A percentile compares a stretch with the other conserved stretches of the same genome.
Evolutionary conservation across 2,888 invertebrate genomes (phyloP).

Genomic region (Thyatira batis): DNA sequence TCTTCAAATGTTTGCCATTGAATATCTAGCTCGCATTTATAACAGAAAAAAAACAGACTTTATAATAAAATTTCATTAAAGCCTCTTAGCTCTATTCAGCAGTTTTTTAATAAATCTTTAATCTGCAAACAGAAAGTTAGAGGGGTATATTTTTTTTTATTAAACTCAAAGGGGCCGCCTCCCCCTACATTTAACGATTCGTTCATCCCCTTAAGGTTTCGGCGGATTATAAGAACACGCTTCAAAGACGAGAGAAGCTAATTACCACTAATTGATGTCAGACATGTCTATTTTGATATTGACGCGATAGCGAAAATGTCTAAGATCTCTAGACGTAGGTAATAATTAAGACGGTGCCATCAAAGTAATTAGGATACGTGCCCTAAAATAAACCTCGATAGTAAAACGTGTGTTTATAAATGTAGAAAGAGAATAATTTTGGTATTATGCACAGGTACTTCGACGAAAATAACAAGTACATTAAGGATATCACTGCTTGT

Average conservation of each 20-base stretch:
- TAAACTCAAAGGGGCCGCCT: slow-evolving; percentile 21
- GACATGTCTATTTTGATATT: slow-evolving; percentile 26
- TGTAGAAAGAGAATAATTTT: too few relatives aligned
- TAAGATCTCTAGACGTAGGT: slow-evolving; percentile 7
- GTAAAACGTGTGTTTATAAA: too few relatives aligned
- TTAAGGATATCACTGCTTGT: too few relatives aligned
- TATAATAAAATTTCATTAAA: slow-evolving; percentile 42
- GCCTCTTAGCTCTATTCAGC: slow-evolving; percentile 34
- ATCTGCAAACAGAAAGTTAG: slow-evolving; percentile 24
- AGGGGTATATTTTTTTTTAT: slow-evolving; percentile 37
- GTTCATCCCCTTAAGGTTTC: slow-evolving; percentile 24
- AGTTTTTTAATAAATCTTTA: slow-evolving; percentile 35
- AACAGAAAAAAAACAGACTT: slow-evolving; percentile 28
- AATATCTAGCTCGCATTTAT: slow-evolving; percentile 34
- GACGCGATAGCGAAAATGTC: slow-evolving; percentile 15
- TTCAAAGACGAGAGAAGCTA: slow-evolving; percentile 34
- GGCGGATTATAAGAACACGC: slow-evolving; percentile 33
- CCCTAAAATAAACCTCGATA: too few relatives aligned
- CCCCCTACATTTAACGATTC: slow-evolving; percentile 18
- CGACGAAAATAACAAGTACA: too few relatives aligned
- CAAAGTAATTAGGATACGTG: not conserved
- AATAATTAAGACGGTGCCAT: not conserved
- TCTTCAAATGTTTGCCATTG: not conserved
- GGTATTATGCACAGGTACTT: too few relatives aligned
- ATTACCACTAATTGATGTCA: slow-evolving; percentile 36